Conservation (phyloP, 2,113 vertebrate genomes). For the Trochalopteron elliotii region DNA sequence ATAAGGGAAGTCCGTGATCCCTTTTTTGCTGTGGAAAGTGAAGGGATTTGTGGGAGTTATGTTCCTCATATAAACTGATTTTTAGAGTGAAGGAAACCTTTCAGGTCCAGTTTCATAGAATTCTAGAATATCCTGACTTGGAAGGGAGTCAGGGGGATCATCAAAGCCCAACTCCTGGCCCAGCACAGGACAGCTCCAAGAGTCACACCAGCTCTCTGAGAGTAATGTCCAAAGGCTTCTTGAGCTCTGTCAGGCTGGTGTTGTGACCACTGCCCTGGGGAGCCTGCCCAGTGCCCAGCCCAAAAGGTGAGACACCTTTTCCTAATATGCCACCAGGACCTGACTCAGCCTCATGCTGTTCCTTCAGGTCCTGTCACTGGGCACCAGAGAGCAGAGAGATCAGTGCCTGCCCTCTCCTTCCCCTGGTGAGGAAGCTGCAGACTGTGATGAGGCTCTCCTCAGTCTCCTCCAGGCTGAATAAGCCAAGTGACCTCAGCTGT, state of each 20-base stretch:
- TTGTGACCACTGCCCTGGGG: not conserved
- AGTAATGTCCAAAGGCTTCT: not conserved
- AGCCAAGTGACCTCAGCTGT: too few relatives aligned
- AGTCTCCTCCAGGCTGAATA: not conserved
- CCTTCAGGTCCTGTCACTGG: too few relatives aligned
- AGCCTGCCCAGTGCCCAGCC: not conserved
- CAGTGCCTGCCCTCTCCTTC: not conserved
- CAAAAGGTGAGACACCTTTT: too few relatives aligned
- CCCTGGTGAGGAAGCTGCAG: not conserved
- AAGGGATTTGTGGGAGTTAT: not conserved
- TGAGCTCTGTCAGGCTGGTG: not conserved
- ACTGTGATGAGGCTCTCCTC: not conserved
- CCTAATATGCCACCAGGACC: fast-evolving
- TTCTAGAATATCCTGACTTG: not conserved
- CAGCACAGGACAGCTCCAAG: not conserved
- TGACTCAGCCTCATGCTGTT: not conserved
- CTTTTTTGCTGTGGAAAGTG: not conserved
- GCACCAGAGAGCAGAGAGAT: not conserved
- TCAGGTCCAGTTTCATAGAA: not conserved
- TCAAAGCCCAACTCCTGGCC: fast-evolving
- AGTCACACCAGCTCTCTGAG: too few relatives aligned
- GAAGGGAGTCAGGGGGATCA: not conserved
- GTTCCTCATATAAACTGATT: not conserved
- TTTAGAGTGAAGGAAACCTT: not conserved
- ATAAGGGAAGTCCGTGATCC: not conserved